A percentile compares a stretch with the other conserved stretches of the same genome.
phyloP scores from a whole-genome alignment of 2,797 vertebrate genomes.

The Mareca penelope region DNA sequence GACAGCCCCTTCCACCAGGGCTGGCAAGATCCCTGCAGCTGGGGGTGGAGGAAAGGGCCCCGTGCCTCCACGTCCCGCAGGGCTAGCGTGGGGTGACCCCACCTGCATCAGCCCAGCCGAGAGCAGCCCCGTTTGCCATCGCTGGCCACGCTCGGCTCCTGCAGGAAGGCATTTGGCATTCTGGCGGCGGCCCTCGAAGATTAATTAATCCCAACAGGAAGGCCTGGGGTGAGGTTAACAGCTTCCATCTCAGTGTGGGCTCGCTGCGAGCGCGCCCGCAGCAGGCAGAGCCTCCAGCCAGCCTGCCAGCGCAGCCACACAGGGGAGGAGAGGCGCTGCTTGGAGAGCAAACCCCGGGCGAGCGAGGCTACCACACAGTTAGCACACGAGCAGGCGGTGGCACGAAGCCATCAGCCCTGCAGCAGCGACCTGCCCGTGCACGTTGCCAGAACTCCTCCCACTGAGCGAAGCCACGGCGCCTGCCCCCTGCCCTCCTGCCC shows the following conservation, averaged over 20 bases:
- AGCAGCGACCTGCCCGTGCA: not conserved
- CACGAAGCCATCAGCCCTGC: not conserved
- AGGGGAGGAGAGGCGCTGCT: not conserved
- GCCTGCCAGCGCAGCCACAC: not conserved
- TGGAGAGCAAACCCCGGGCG: not conserved
- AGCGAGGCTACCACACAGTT: not conserved
- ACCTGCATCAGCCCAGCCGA: not conserved
- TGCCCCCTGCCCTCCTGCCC: accelerated
- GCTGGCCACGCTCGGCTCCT: not conserved
- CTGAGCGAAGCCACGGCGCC: not conserved
- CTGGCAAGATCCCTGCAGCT: not conserved
- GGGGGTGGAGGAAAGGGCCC: accelerated
- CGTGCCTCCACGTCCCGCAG: too few species aligned
- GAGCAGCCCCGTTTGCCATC: not conserved
- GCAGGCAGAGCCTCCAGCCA: not conserved
- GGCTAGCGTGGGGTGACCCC: not conserved
- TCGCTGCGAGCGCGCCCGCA: accelerated
- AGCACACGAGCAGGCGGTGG: not conserved
- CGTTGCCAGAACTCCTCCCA: not conserved
- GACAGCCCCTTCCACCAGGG: not conserved
- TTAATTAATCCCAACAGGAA: conserved; percentile 58
- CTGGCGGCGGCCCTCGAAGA: conserved; percentile 22
- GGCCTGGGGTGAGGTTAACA: conserved; percentile 47
- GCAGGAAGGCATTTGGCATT: conserved; percentile 29
- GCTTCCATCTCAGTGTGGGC: conserved; percentile 35